A percentile compares a stretch with the other conserved stretches of the same genome.
Conservation (phyloP, 2,113 vertebrate species). For the Cottus gobio region DNA sequence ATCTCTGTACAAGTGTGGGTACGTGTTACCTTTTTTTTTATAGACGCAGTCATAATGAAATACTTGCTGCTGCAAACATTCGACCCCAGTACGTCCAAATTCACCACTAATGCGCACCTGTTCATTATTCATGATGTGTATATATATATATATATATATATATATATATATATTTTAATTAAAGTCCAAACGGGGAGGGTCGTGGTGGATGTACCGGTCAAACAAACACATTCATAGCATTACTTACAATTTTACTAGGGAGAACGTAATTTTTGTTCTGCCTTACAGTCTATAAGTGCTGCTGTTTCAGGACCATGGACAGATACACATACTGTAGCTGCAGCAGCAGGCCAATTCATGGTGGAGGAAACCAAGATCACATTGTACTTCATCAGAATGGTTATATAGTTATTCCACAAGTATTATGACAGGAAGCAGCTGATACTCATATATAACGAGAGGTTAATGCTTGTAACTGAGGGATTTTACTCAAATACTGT, state of each 20-base stretch:
- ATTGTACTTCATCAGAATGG: too few species aligned
- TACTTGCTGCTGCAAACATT: background rate
- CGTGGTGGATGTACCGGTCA: too few species aligned
- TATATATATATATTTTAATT: too few species aligned
- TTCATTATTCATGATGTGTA: constrained; percentile 54
- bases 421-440: too few species aligned
- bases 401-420: too few species aligned
- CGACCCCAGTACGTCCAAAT: background rate
- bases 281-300: background rate
- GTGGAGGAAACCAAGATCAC: too few species aligned
- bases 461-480: too few species aligned
- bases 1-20: too few species aligned
- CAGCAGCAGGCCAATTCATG: background rate
- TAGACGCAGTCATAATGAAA: background rate
- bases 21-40: background rate
- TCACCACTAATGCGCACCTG: constrained; percentile 23
- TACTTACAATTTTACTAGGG: background rate
- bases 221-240: background rate
- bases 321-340: background rate
- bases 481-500: too few species aligned
- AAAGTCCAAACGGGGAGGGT: too few species aligned
- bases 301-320: constrained; percentile 53
- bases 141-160: too few species aligned
- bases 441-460: too few species aligned
- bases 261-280: background rate